Percentiles rank a stretch among this genome's conserved stretches.
These are phyloP conservation scores for Elymnias hypermnestra DNA, from an alignment of 1,140 invertebrate genomes.

Conservation along the genomic window DNA sequence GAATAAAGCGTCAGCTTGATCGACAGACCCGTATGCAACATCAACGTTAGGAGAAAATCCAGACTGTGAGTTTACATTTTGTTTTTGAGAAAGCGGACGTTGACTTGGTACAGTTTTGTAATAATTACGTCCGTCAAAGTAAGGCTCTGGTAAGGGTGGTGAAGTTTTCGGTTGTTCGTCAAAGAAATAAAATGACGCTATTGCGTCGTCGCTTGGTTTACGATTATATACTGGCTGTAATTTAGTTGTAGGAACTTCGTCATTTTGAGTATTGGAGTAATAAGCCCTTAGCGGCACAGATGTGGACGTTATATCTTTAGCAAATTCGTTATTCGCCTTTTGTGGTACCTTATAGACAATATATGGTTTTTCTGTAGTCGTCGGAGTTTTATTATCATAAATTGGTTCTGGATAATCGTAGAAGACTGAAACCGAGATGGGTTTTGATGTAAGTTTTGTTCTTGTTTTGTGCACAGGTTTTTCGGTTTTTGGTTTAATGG, in stretches of 20 bases:
- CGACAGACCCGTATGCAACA: conserved; percentile 63
- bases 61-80: conserved; percentile 43
- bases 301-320: conserved; percentile 73
- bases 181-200: conserved; percentile 77
- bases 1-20: conserved; percentile 64
- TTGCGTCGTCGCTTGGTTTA: conserved; percentile 65
- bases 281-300: conserved; percentile 78
- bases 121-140: conserved; percentile 69
- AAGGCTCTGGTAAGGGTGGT: conserved; percentile 47
- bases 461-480: conserved; percentile 63
- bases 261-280: conserved; percentile 76
- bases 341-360: conserved; percentile 69
- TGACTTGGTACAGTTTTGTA: conserved; percentile 64
- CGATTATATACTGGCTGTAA: conserved; percentile 65
- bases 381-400: conserved; percentile 56
- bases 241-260: conserved; percentile 73
- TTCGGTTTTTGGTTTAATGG: conserved; percentile 54
- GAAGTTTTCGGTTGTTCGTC: conserved; percentile 74
- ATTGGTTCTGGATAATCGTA: conserved; percentile 61
- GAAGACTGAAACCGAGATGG: conserved; percentile 61
- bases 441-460: conserved; percentile 69
- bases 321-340: conserved; percentile 39
- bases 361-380: conserved; percentile 69
- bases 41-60: conserved; percentile 56
- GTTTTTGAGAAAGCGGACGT: conserved; percentile 29